These are phyloP conservation scores for Drosophila virilis DNA, from an alignment of 1,140 invertebrate species.

Conservation along the genomic window DNA sequence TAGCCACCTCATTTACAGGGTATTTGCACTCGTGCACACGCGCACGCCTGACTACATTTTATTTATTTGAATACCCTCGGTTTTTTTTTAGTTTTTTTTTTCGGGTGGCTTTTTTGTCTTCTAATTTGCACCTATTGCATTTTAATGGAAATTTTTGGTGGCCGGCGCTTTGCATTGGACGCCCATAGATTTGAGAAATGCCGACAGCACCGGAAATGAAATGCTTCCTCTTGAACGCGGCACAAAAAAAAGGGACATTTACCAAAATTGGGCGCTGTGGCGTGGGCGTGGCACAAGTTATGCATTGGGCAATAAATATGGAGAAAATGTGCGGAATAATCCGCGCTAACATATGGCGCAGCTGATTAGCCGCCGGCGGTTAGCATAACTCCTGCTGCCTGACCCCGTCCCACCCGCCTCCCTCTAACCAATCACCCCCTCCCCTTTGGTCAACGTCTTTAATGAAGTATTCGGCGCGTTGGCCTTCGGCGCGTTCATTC, in stretches of 20 bases:
- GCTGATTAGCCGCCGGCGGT: constrained; percentile 57
- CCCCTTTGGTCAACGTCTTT: constrained; percentile 26
- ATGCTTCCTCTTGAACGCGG: constrained; percentile 56
- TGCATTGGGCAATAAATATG: constrained; percentile 66
- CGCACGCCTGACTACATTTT: constrained; percentile 7
- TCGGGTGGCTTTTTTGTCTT: constrained; percentile 46
- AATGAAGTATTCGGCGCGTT: constrained; percentile 62
- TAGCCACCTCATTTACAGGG: neutral
- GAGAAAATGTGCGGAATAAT: constrained; percentile 54
- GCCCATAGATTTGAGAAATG: constrained; percentile 81
- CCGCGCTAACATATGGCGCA: constrained; percentile 73
- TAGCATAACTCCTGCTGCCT: constrained; percentile 16
- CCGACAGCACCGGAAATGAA: constrained; percentile 79
- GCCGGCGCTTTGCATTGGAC: constrained; percentile 67
- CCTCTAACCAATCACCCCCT: neutral
- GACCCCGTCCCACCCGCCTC: neutral
- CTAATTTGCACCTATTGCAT: constrained; percentile 79
- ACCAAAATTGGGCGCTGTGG: neutral
- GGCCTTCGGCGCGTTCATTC: constrained; percentile 64
- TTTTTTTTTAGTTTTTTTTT: constrained; percentile 23
- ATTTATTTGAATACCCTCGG: constrained; percentile 20
- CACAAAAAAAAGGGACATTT: constrained; percentile 22
- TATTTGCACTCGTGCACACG: constrained; percentile 3
- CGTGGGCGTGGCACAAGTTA: constrained; percentile 22
- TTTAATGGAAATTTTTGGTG: constrained; percentile 69